These are phyloP conservation scores for Capitella teleta DNA, from an alignment of 1,140 invertebrate genomes.

Conservation along the genomic window DNA sequence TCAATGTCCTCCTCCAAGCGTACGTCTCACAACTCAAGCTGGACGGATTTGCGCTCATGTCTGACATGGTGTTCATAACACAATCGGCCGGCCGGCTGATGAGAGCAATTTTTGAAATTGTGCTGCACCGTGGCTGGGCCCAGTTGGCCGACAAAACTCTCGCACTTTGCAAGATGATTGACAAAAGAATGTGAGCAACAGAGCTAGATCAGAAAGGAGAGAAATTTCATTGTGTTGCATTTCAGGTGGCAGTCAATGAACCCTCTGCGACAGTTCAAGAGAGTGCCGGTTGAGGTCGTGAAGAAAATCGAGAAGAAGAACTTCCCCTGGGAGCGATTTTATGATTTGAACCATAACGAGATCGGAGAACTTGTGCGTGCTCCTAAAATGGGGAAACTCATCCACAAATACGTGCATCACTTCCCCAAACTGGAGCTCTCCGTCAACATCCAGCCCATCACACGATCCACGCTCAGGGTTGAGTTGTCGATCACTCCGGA, in stretches of 20 bases:
- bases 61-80: slow-evolving; percentile 98
- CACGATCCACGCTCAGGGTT: slow-evolving; percentile 81
- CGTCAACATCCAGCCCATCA: slow-evolving; percentile 96
- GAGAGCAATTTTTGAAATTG: slow-evolving; percentile 94
- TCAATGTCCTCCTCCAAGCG: slow-evolving; percentile 88
- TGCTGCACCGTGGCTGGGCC: slow-evolving; percentile 77
- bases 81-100: slow-evolving; percentile 92
- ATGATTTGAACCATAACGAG: slow-evolving; percentile 92
- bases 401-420: slow-evolving; percentile 96
- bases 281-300: slow-evolving; percentile 95
- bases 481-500: slow-evolving; percentile 98
- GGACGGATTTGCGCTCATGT: slow-evolving; percentile 51
- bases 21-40: slow-evolving; percentile 95
- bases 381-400: slow-evolving; percentile 91
- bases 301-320: slow-evolving; percentile 96
- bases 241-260: slow-evolving; percentile 94
- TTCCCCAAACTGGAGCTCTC: slow-evolving; percentile 90
- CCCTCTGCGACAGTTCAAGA: slow-evolving; percentile 90
- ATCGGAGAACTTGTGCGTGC: slow-evolving; percentile 92
- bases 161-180: slow-evolving; percentile 96
- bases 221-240: neutral
- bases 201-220: neutral
- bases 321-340: slow-evolving; percentile 56
- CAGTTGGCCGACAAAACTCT: slow-evolving; percentile 95
- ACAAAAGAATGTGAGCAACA: slow-evolving; percentile 69